Conservation (phyloP, 2,888 invertebrate genomes). For the Scrobipalpa atriplicella region DNA sequence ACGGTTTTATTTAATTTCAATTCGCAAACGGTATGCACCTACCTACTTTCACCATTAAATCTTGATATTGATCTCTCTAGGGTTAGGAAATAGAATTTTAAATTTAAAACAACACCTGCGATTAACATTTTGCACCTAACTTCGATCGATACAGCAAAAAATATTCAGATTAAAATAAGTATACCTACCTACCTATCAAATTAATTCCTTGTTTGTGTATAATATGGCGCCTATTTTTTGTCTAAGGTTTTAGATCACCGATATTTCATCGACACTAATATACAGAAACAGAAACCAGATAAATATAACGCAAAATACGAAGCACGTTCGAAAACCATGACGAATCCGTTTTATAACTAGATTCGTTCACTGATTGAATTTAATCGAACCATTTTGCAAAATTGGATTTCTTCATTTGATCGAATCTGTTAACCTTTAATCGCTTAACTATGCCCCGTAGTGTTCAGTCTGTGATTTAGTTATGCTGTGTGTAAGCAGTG, state of each 20-base stretch:
- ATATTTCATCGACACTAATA: neutral
- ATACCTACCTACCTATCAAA: too few relatives aligned
- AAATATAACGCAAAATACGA: neutral
- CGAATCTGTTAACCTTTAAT: neutral
- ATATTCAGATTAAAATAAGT: too few relatives aligned
- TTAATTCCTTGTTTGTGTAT: neutral
- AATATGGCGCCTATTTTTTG: neutral
- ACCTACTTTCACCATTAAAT: constrained; percentile 20
- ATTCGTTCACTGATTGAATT: constrained; percentile 22
- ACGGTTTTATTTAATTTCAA: constrained; percentile 36
- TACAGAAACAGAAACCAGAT: neutral
- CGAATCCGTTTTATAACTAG: constrained; percentile 20
- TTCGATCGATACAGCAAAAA: too few relatives aligned
- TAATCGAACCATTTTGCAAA: constrained; percentile 10
- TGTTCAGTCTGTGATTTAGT: too few relatives aligned
- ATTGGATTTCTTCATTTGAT: neutral
- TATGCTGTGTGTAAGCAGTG: too few relatives aligned
- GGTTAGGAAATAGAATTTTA: neutral
- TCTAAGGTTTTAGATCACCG: neutral
- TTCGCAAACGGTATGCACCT: neutral
- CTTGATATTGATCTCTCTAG: neutral
- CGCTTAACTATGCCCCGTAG: too few relatives aligned
- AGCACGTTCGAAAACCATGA: neutral
- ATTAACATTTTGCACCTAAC: too few relatives aligned
- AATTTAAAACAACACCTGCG: neutral